Evolutionary conservation across 2,113 vertebrate species (phyloP).

Genomic region (Apodemus sylvaticus): DNA sequence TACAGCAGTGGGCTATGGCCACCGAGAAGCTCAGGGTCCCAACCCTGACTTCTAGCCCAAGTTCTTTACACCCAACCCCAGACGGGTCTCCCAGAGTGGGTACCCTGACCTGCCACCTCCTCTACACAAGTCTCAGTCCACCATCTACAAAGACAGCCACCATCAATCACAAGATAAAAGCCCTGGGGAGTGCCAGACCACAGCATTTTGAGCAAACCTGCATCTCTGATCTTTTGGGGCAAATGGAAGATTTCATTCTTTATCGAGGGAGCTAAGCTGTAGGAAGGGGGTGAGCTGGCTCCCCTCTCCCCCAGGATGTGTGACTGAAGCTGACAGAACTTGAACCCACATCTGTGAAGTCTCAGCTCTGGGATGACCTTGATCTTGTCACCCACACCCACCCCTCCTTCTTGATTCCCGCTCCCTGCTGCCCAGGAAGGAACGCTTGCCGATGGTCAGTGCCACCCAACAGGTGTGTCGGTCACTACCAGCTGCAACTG

Average conservation of each 20-base stretch:
- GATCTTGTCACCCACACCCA: accelerated
- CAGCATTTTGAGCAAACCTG: neutral
- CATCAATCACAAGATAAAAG: neutral
- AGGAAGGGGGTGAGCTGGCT: accelerated
- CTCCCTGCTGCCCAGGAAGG: accelerated
- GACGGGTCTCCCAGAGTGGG: neutral
- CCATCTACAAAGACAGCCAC: neutral
- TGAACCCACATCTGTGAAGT: neutral
- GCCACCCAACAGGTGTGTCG: neutral
- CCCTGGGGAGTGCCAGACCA: neutral
- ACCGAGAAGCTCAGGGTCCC: neutral
- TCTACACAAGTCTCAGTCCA: neutral
- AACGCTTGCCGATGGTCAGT: neutral
- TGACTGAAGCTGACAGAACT: neutral
- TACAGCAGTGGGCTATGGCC: accelerated
- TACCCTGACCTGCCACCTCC: neutral
- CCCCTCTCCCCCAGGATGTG: accelerated
- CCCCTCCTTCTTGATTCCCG: neutral
- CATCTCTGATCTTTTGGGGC: neutral
- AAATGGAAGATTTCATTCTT: neutral
- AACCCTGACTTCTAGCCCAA: too few relatives aligned
- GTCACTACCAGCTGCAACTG: neutral
- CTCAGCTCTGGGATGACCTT: accelerated
- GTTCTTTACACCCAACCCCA: neutral
- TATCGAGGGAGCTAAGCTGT: neutral